Conservation (phyloP, 2,888 invertebrate species). For the Ennomos quercinarius region DNA sequence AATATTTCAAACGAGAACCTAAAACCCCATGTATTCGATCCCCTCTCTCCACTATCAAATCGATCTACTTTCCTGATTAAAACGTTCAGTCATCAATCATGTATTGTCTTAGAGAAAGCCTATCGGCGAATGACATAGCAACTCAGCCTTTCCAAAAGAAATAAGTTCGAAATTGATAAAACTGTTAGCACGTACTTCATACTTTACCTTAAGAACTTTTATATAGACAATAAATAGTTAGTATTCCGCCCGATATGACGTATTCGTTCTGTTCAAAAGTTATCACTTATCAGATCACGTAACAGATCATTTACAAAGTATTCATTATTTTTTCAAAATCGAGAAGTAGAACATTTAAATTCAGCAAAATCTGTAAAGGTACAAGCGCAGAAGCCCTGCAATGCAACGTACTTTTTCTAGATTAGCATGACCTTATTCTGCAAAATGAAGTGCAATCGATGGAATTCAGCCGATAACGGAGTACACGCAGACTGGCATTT, state of each 20-base stretch:
- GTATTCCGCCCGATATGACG: too few relatives aligned
- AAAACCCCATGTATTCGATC: slow-evolving; percentile 4
- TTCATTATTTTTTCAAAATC: too few relatives aligned
- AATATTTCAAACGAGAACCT: slow-evolving; percentile 8
- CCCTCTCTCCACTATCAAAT: slow-evolving; percentile 2
- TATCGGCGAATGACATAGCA: slow-evolving; percentile 8
- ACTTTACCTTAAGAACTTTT: too few relatives aligned
- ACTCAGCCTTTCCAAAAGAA: neutral
- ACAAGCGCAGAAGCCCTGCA: too few relatives aligned
- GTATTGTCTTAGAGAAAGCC: slow-evolving; percentile 18
- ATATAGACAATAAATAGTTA: too few relatives aligned
- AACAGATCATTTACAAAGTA: too few relatives aligned
- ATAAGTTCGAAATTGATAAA: too few relatives aligned
- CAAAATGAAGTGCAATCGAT: slow-evolving; percentile 10
- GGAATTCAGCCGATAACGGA: slow-evolving; percentile 7
- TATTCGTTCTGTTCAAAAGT: too few relatives aligned
- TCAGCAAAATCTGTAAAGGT: too few relatives aligned
- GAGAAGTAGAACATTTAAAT: too few relatives aligned
- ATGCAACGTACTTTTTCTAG: neutral
- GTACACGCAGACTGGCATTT: slow-evolving; percentile 23
- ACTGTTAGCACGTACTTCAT: too few relatives aligned
- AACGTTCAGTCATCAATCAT: slow-evolving; percentile 19
- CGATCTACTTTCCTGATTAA: slow-evolving; percentile 8
- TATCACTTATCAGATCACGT: too few relatives aligned
- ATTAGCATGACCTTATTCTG: neutral